phyloP scores from a whole-genome alignment of 2,113 vertebrate species.

The Mormoops blainvillei region DNA sequence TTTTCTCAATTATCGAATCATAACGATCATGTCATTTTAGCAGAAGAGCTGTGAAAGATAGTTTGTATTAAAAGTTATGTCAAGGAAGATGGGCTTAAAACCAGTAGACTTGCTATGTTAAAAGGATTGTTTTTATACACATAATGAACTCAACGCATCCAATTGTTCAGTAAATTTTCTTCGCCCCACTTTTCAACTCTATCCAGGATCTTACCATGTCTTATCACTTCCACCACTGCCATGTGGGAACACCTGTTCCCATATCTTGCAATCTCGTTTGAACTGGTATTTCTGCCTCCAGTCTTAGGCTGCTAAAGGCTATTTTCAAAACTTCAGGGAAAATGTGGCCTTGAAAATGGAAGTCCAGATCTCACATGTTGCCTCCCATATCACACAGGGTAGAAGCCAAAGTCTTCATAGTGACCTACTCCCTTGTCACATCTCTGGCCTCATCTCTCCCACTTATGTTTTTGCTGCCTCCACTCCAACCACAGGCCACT shows the following conservation, averaged over 20 bases:
- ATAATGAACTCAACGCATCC: neutral
- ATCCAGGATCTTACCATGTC: accelerated
- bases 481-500: accelerated
- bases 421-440: accelerated
- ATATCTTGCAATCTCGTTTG: neutral
- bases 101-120: neutral
- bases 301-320: neutral
- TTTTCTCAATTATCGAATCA: constrained; percentile 38
- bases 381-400: neutral
- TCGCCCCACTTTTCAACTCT: neutral
- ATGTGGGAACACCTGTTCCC: accelerated
- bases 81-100: neutral
- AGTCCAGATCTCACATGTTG: neutral
- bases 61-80: neutral
- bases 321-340: neutral
- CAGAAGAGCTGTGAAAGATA: neutral
- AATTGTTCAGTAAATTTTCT: neutral
- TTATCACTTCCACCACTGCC: neutral
- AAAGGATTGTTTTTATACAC: neutral
- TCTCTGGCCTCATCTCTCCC: neutral
- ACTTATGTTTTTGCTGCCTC: accelerated
- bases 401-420: neutral
- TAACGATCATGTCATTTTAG: neutral
- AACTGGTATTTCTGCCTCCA: neutral
- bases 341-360: neutral